Base-by-base conservation (phyloP, 2,888 invertebrate species). In the Nebria brevicollis region DNA sequence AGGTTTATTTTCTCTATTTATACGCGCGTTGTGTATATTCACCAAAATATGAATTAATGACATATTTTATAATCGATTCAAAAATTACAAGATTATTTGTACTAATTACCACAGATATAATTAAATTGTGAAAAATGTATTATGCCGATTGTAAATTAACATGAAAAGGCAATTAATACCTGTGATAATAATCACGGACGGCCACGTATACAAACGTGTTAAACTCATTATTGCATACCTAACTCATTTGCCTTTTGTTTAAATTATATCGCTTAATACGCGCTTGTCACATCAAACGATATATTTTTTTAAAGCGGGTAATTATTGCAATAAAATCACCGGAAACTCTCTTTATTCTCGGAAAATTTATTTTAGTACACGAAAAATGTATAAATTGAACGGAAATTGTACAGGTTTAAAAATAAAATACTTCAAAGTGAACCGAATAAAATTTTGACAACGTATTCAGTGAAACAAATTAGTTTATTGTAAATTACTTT, bases 151-250 rank as follows among this genome's bases (percentile, higher is more conserved):
- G 68, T 20, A 25, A 68, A 68, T 68, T 68, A 54, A 68, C 68
- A 68, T 68, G 68, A 26, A 68, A 68, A 68, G 8, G 68, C 68
- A 68, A 68, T 68, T 68, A 68, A 68, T 68, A 68, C n/a, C 68
- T 11, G 20, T 25, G 68, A 68, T 68, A 68, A 25, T 25, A 68
- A 68, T 68, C 68, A 10, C 20, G 26, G 20, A 15, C 26, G 54
- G 54, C 1, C 54, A 54, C 8, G 54, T 54, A 54, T 11, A 34
- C 1, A 54, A 3, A 54, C 54, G 54, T 54, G 54, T 54, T 54
- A 54, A 54, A 8, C 8, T 54, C 54, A 54, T 43, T 54, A 54
- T 54, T 54, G 54, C 8, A 8, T 13, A 54, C 2, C 54, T 13
- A 54, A 54, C 54, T 11, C 54, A 54, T 8, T 54, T 54, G 4